phyloP scores from a whole-genome alignment of 1,140 invertebrate genomes.

The Drosophila orosa region DNA sequence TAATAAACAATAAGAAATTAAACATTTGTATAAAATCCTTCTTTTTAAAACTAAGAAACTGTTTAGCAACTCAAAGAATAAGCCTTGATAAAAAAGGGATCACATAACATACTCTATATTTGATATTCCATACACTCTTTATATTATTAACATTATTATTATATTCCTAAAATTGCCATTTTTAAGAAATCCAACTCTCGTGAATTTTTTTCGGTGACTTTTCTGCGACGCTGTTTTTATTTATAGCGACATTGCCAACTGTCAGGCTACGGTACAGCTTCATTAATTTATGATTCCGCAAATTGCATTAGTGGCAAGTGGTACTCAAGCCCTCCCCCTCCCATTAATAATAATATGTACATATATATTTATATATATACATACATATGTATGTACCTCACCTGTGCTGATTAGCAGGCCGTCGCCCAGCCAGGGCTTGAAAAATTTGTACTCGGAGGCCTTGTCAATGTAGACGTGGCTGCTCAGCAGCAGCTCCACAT shows the following conservation, averaged over 20 bases:
- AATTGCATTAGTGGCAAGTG: conserved; percentile 70
- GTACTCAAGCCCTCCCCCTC: not conserved
- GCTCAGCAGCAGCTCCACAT: conserved; percentile 90
- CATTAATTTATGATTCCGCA: conserved; percentile 81
- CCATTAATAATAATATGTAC: conserved; percentile 1
- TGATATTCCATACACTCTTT: not conserved
- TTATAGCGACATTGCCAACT: conserved; percentile 76
- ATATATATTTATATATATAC: not conserved
- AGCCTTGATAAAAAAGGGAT: not conserved
- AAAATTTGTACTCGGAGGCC: conserved; percentile 89
- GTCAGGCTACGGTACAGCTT: conserved; percentile 70
- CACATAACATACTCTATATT: not conserved
- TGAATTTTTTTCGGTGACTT: conserved; percentile 31
- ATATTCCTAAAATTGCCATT: not conserved
- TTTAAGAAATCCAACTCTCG: not conserved
- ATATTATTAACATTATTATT: not conserved
- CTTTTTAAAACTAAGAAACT: no score
- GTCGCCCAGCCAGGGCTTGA: conserved; percentile 90
- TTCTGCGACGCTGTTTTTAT: conserved; percentile 59
- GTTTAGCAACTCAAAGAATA: not conserved
- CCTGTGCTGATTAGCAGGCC: conserved; percentile 91
- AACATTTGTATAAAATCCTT: no score
- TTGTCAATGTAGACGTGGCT: conserved; percentile 91
- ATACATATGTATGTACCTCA: conserved; percentile 76
- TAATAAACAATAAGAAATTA: no score